phyloP scores from a whole-genome alignment of 2,888 invertebrate genomes.

The Gibbula magus region DNA sequence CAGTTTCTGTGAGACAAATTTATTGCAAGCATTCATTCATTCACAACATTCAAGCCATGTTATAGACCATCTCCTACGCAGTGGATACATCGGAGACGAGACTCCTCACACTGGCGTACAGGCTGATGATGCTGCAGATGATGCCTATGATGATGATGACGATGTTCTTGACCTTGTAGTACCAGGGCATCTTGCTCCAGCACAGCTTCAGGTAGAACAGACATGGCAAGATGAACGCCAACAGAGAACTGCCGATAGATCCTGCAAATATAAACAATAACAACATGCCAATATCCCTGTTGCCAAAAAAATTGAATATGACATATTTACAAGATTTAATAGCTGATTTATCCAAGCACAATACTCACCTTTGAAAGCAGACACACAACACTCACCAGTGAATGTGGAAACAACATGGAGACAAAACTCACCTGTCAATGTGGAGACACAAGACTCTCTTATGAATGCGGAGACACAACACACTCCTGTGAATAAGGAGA shows the following conservation, averaged over 20 bases:
- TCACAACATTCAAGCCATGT: not conserved
- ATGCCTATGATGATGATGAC: slow-evolving; percentile 63
- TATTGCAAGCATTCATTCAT: not conserved
- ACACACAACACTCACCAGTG: too few species aligned
- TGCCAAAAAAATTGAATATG: too few species aligned
- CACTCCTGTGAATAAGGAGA: too few species aligned
- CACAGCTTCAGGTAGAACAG: slow-evolving; percentile 66
- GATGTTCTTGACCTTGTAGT: slow-evolving; percentile 59
- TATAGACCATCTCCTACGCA: not conserved
- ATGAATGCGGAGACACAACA: too few species aligned
- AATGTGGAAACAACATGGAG: too few species aligned
- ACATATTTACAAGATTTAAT: too few species aligned
- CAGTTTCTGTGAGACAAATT: not conserved
- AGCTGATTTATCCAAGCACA: too few species aligned
- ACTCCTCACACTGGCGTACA: slow-evolving; percentile 51
- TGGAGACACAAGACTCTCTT: too few species aligned
- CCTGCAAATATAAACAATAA: slow-evolving; percentile 56
- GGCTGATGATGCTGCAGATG: slow-evolving; percentile 56
- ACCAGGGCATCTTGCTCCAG: slow-evolving; percentile 46
- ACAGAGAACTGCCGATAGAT: slow-evolving; percentile 68
- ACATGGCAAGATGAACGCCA: slow-evolving; percentile 72
- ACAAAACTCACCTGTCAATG: too few species aligned
- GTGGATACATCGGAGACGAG: slow-evolving; percentile 31
- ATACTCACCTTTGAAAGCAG: too few species aligned
- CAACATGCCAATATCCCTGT: not conserved